Evolutionary conservation across 2,888 invertebrate genomes (phyloP), one percentile per base, ranked within the genome.

Genomic region (Theristus sp.): DNA sequence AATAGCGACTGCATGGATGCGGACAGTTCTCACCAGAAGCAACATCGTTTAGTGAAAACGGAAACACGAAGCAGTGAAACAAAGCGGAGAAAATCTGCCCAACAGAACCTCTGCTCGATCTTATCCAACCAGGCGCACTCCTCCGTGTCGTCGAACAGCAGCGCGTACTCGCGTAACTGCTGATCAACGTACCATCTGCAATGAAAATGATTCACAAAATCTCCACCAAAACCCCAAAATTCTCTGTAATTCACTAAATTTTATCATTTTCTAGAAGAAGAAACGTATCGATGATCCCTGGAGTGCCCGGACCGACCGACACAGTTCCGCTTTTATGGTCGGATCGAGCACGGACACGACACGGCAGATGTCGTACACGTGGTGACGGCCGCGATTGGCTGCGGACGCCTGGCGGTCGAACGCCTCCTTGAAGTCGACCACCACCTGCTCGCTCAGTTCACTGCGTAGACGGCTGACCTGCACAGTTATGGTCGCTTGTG

Each of bases 91-190:
- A 56, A 29, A 53, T 2, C 20, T 59, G 24, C 2, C 6, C 1
- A 64, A 76, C 75, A 28, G 1, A 87, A 89, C 58, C 91, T 81
- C 62, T 86, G 84, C 72, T 93, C 91, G 59, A 98, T 85, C 70
- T 89, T 89, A 70, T 93, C 87, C 63, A 99, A 75, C 96, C 98
- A 98, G 1, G 94, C 91, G 56, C 78, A 85, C 75, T 96, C 94
- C 75, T 98, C 93, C 70, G 88, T 89, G 68, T 89, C 84, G 59
- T 89, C 86, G 78, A 94, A 98, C 61, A 99, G 79, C 69, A 93
- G 89, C 59, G 82, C 80, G 75, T 99, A 98, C 74, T 99, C 98
- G 75, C 88, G 83, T 47, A 91, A 76, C 72, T 93, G 90, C 57
- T 83, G 79, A 55, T 80, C 80, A 6, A 91, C 84, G 76, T 94